phyloP scores from a whole-genome alignment of 2,888 invertebrate species.

The Stenurella melanura region DNA sequence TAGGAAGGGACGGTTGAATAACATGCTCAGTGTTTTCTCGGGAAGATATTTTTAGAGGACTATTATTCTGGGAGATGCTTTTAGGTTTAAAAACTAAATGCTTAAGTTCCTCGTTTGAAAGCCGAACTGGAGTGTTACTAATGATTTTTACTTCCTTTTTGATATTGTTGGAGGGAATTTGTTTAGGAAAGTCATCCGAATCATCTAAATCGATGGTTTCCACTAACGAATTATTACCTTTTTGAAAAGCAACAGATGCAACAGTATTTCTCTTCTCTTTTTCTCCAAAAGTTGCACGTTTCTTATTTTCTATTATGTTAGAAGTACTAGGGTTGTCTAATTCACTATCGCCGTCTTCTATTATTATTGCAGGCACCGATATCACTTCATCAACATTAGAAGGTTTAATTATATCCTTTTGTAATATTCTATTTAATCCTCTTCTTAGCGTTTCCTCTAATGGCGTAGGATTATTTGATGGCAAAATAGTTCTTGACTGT shows the following conservation, averaged over 20 bases:
- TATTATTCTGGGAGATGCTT: background rate
- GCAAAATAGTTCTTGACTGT: background rate
- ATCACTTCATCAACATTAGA: background rate
- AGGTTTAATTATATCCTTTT: background rate
- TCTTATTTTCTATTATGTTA: background rate
- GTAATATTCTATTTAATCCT: background rate
- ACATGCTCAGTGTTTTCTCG: background rate
- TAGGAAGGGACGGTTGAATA: background rate
- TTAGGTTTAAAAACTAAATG: conserved; percentile 14
- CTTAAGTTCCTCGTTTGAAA: conserved; percentile 35
- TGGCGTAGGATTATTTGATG: background rate
- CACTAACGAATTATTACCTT: background rate
- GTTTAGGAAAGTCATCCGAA: background rate
- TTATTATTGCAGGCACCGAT: background rate
- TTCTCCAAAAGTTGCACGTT: background rate
- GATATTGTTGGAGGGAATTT: background rate
- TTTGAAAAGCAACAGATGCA: no score
- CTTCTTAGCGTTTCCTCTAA: background rate
- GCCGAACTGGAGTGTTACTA: conserved; percentile 33
- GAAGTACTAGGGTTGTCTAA: background rate
- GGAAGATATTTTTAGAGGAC: background rate
- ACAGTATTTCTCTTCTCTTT: background rate
- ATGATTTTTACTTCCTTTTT: conserved; percentile 37
- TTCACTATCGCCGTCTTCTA: background rate
- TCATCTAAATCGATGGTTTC: background rate